Percentiles rank a stretch among this genome's conserved stretches.
phyloP scores from a whole-genome alignment of 2,888 invertebrate species.

The Aphelenchoides bicaudatus region DNA sequence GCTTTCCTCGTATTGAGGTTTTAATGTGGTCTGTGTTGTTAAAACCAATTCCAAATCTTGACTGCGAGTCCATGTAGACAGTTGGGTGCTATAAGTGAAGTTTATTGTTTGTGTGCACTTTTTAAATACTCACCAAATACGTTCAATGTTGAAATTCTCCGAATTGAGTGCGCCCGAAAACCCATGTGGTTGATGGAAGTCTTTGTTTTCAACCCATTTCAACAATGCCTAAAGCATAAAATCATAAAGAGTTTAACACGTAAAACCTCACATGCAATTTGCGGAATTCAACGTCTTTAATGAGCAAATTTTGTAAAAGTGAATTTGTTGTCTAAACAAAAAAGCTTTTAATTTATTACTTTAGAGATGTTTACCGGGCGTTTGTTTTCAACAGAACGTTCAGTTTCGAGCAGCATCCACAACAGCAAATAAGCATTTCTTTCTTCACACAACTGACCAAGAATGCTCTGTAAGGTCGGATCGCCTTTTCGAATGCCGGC shows the following conservation, averaged over 20 bases:
- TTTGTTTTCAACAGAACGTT: slow-evolving; percentile 17
- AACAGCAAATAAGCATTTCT: slow-evolving; percentile 23
- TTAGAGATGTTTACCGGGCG: too few relatives aligned
- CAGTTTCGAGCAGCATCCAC: slow-evolving; percentile 23
- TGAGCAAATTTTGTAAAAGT: not conserved
- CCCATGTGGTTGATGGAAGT: slow-evolving; percentile 3
- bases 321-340: not conserved
- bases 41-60: slow-evolving; percentile 14
- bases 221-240: not conserved
- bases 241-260: not conserved
- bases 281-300: not conserved
- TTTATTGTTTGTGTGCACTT: not conserved
- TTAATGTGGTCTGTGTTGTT: not conserved
- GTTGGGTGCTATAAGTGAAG: not conserved
- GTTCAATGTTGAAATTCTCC: not conserved
- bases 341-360: not conserved
- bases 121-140: not conserved
- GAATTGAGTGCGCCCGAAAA: not conserved
- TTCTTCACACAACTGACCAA: slow-evolving; percentile 22
- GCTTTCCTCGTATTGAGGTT: slow-evolving; percentile 11
- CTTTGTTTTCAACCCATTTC: slow-evolving; percentile 10
- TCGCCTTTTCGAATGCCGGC: slow-evolving; percentile 10
- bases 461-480: slow-evolving; percentile 18
- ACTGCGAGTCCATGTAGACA: not conserved
- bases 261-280: not conserved